phyloP scores from a whole-genome alignment of 2,113 vertebrate genomes.

The Eonycteris spelaea region DNA sequence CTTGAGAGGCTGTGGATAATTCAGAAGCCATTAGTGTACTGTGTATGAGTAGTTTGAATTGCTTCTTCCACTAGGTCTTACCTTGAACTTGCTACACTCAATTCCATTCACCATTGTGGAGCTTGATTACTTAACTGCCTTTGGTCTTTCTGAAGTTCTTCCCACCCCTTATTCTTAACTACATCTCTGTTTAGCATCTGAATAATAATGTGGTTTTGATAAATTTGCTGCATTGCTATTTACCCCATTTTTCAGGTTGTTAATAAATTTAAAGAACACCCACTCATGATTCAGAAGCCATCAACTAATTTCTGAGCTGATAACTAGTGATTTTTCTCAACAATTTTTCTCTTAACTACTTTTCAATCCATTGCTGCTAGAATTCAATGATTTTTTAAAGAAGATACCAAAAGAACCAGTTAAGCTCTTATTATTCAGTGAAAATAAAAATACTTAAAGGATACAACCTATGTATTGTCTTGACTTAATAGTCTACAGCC shows the following conservation, averaged over 20 bases:
- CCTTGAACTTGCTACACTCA: slow-evolving; percentile 53
- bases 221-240: slow-evolving; percentile 38
- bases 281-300: neutral
- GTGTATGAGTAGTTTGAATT: slow-evolving; percentile 66
- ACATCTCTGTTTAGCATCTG: slow-evolving; percentile 22
- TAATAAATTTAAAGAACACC: slow-evolving; percentile 8
- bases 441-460: slow-evolving; percentile 35
- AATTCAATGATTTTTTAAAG: slow-evolving; percentile 1
- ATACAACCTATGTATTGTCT: neutral
- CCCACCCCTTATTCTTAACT: neutral
- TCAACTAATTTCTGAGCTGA: slow-evolving; percentile 57
- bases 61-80: slow-evolving; percentile 50
- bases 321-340: slow-evolving; percentile 63
- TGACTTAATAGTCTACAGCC: neutral
- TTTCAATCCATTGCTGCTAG: slow-evolving; percentile 46
- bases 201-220: slow-evolving; percentile 44
- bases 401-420: neutral
- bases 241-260: slow-evolving; percentile 23
- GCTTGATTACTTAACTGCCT: neutral
- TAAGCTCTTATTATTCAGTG: neutral
- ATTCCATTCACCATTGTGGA: neutral
- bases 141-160: slow-evolving; percentile 29
- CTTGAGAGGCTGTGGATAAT: slow-evolving; percentile 70
- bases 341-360: slow-evolving; percentile 60
- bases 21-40: slow-evolving; percentile 71